phyloP scores from a whole-genome alignment of 1,140 invertebrate genomes.

The Calycopis cecrops region DNA sequence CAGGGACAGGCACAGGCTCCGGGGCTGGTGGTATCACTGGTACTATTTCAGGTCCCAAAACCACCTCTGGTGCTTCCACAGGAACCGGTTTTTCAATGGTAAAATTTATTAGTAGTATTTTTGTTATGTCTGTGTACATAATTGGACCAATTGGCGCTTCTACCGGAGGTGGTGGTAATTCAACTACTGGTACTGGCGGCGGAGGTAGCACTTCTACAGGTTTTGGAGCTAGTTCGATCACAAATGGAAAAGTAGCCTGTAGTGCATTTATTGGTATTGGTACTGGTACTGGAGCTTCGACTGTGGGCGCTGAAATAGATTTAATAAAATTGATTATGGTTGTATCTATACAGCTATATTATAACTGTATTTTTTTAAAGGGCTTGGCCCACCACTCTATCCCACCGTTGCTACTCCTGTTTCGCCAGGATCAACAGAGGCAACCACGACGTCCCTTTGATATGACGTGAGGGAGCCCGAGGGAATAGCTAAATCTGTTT shows the following conservation, averaged over 20 bases:
- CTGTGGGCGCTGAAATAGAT: neutral
- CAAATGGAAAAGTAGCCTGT: conserved; percentile 8
- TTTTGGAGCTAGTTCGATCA: conserved; percentile 21
- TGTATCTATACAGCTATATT: too few relatives aligned
- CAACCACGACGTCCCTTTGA: too few relatives aligned
- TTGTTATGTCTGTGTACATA: neutral
- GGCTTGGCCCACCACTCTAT: too few relatives aligned
- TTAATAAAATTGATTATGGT: too few relatives aligned
- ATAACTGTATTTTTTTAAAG: too few relatives aligned
- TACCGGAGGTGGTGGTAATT: conserved; percentile 12
- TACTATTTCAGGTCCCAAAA: too few relatives aligned
- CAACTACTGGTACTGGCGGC: conserved; percentile 15
- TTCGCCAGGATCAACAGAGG: too few relatives aligned
- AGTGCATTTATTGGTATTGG: conserved; percentile 7
- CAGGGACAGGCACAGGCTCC: neutral
- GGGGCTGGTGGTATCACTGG: neutral
- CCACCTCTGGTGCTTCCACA: neutral
- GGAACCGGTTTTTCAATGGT: conserved; percentile 9
- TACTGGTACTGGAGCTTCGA: conserved; percentile 2
- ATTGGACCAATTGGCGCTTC: conserved; percentile 15
- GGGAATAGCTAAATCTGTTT: too few relatives aligned
- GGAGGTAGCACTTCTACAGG: conserved; percentile 10
- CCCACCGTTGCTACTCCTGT: too few relatives aligned
- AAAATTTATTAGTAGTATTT: neutral
- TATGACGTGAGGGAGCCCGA: too few relatives aligned